phyloP scores from a whole-genome alignment of 2,113 vertebrate species.

The Oryzias javanicus region DNA sequence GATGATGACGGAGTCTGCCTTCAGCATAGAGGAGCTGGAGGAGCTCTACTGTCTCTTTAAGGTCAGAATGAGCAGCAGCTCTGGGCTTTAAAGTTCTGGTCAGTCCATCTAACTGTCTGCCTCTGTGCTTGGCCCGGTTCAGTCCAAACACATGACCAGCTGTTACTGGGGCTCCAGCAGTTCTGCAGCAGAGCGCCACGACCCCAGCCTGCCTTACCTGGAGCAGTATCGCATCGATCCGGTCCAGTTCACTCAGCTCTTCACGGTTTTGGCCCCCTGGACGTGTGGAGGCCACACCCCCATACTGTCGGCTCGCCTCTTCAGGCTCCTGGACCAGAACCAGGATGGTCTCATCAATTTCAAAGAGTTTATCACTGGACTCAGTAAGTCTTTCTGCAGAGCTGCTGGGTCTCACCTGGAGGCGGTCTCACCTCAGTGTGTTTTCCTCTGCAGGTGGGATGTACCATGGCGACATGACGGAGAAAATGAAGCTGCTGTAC shows the following conservation, averaged over 20 bases:
- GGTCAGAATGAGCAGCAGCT: conserved; percentile 69
- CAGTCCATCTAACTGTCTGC: neutral
- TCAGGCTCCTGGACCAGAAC: conserved; percentile 91
- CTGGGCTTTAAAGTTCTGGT: neutral
- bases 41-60: conserved; percentile 95
- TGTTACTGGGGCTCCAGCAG: conserved; percentile 92
- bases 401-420: too few relatives aligned
- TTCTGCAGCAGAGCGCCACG: conserved; percentile 79
- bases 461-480: conserved; percentile 96
- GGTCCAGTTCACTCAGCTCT: conserved; percentile 88
- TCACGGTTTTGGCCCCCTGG: conserved; percentile 85
- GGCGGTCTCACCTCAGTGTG: neutral
- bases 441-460: conserved; percentile 81
- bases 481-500: conserved; percentile 94
- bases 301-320: conserved; percentile 85
- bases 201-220: conserved; percentile 93
- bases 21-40: conserved; percentile 92
- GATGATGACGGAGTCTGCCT: conserved; percentile 91
- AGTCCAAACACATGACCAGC: conserved; percentile 93
- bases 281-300: conserved; percentile 83
- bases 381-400: conserved; percentile 78
- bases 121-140: neutral
- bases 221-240: conserved; percentile 94
- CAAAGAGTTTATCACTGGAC: conserved; percentile 94
- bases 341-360: conserved; percentile 95